Evolutionary conservation across 2,113 vertebrate species (phyloP).

Genomic region (Pollimyrus isidori): DNA sequence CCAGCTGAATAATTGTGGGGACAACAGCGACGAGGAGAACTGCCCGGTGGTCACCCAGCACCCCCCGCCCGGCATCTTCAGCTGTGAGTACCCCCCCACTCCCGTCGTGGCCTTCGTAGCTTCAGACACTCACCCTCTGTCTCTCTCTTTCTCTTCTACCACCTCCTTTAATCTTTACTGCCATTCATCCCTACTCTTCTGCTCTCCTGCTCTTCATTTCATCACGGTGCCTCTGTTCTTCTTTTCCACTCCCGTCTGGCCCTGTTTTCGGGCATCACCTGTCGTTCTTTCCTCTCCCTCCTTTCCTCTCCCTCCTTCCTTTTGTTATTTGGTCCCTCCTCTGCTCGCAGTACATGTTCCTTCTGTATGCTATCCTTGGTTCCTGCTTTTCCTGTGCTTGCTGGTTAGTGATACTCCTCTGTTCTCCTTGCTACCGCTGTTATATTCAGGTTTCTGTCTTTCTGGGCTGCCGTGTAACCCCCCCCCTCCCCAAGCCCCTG

Average conservation of each 20-base stretch:
- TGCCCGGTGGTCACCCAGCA: conserved; percentile 90
- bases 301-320: background rate
- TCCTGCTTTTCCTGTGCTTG: background rate
- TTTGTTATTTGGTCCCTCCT: background rate
- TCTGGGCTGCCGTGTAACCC: background rate
- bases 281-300: background rate
- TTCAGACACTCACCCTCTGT: conserved; percentile 5
- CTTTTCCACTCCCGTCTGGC: background rate
- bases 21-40: conserved; percentile 96
- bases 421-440: background rate
- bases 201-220: background rate
- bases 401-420: background rate
- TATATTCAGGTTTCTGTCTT: background rate
- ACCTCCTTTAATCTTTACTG: background rate
- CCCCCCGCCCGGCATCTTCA: conserved; percentile 85
- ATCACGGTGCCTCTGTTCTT: background rate
- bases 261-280: background rate
- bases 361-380: background rate
- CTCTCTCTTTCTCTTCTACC: conserved; percentile 25
- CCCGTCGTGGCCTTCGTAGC: background rate
- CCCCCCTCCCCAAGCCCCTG: background rate
- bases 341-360: background rate
- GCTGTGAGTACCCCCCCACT: conserved; percentile 69
- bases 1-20: conserved; percentile 92
- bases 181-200: background rate